These are phyloP conservation scores for Butorides virescens DNA, from an alignment of 2,113 vertebrate genomes.

Conservation along the genomic window DNA sequence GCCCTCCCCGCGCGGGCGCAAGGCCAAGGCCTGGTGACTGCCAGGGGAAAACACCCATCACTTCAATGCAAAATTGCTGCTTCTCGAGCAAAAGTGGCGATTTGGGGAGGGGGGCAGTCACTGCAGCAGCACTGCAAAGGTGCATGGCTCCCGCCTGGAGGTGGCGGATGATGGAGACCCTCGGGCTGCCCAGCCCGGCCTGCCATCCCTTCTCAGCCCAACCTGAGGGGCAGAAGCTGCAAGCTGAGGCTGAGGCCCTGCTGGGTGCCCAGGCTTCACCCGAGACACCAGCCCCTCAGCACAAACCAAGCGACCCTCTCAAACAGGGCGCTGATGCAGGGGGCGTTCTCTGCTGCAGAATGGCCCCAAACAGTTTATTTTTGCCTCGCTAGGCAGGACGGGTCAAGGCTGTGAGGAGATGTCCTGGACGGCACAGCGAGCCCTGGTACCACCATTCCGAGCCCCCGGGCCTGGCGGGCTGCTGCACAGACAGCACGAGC, in stretches of 20 bases:
- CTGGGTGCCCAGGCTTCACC: not conserved
- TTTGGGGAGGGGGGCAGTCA: fast-evolving
- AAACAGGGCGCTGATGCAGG: fast-evolving
- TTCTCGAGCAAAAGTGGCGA: fast-evolving
- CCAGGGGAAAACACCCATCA: fast-evolving
- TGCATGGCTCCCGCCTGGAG: not conserved
- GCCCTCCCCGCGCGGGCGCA: fast-evolving
- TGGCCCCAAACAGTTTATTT: too few species aligned
- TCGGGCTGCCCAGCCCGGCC: not conserved
- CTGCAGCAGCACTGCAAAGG: not conserved
- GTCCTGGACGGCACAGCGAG: fast-evolving
- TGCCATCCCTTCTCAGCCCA: too few species aligned
- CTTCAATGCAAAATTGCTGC: fast-evolving
- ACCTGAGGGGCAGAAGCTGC: not conserved
- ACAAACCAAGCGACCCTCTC: not conserved
- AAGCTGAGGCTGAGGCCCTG: not conserved
- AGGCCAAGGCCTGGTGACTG: too few species aligned
- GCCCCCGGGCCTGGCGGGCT: not conserved
- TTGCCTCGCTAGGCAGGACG: fast-evolving
- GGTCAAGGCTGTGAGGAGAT: fast-evolving
- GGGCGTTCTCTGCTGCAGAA: not conserved
- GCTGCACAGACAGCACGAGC: not conserved
- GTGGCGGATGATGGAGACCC: too few species aligned
- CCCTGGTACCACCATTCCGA: not conserved
- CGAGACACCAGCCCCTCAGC: not conserved